Evolutionary conservation across 2,888 invertebrate species (phyloP).

Genomic region (Chloroclystis v-ata): DNA sequence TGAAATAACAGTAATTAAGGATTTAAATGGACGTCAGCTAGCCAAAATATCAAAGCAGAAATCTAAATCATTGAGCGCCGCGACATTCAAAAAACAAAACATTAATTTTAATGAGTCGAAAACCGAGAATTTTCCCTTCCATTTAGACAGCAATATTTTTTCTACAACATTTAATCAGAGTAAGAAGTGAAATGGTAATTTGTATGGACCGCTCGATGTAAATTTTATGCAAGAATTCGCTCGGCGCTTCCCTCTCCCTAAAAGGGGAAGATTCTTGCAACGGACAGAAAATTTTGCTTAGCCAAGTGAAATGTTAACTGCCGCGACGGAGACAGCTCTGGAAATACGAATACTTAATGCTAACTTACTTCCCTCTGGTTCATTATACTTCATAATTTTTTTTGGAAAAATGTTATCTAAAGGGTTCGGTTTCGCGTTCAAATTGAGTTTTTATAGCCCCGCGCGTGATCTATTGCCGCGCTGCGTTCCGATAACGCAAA

Average conservation of each 20-base stretch:
- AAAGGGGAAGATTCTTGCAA: slow-evolving; percentile 75
- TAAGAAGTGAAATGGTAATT: slow-evolving; percentile 77
- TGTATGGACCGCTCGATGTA: slow-evolving; percentile 78
- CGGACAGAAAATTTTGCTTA: slow-evolving; percentile 77
- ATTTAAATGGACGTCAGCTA: slow-evolving; percentile 14
- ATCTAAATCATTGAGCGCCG: slow-evolving; percentile 18
- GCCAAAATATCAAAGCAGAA: slow-evolving; percentile 10
- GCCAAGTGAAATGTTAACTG: slow-evolving; percentile 78
- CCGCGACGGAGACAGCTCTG: slow-evolving; percentile 74
- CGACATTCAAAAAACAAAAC: slow-evolving; percentile 52
- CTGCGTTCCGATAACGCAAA: slow-evolving; percentile 16
- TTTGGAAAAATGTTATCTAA: slow-evolving; percentile 54
- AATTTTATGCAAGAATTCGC: slow-evolving; percentile 78
- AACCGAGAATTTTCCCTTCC: slow-evolving; percentile 74
- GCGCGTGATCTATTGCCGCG: slow-evolving; percentile 28
- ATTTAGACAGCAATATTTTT: slow-evolving; percentile 76
- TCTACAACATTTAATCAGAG: slow-evolving; percentile 79
- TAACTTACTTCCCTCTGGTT: slow-evolving; percentile 72
- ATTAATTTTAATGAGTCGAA: slow-evolving; percentile 75
- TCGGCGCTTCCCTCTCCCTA: slow-evolving; percentile 64
- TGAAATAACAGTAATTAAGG: slow-evolving; percentile 23
- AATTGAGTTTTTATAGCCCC: slow-evolving; percentile 31
- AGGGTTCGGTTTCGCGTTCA: slow-evolving; percentile 44
- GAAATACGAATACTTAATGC: slow-evolving; percentile 76
- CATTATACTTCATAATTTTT: slow-evolving; percentile 76